Percentiles rank a stretch among this genome's conserved stretches.
Evolutionary conservation across 1,140 invertebrate species (phyloP).

Genomic region (Lasaia peninsularis): DNA sequence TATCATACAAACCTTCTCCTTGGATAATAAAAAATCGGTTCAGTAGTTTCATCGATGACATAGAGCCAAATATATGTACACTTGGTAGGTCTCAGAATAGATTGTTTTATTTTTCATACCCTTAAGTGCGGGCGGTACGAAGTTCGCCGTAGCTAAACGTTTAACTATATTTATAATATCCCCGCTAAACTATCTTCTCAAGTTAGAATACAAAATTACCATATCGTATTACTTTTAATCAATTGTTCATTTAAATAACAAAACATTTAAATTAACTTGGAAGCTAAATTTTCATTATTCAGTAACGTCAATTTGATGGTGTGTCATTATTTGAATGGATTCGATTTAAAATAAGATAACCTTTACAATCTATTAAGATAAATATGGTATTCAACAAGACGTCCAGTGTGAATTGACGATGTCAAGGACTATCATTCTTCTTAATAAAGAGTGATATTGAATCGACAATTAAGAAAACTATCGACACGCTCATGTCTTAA

Average conservation of each 20-base stretch:
- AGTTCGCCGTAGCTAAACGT: too few species aligned
- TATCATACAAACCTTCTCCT: too few species aligned
- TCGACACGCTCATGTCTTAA: too few species aligned
- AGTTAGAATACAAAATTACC: not conserved
- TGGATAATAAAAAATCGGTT: too few species aligned
- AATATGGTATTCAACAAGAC: not conserved
- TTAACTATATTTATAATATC: too few species aligned
- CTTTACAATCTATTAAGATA: not conserved
- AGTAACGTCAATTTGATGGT: slow-evolving; percentile 1
- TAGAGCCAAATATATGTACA: too few species aligned
- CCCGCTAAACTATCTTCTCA: too few species aligned
- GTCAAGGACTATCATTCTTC: not conserved
- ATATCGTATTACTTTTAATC: slow-evolving; percentile 6
- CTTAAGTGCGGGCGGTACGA: too few species aligned
- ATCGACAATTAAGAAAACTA: not conserved
- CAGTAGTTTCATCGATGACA: too few species aligned
- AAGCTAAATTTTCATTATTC: not conserved
- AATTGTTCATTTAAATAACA: slow-evolving; percentile 7
- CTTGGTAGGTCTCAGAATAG: too few species aligned
- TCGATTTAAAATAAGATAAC: slow-evolving; percentile 8
- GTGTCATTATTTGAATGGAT: not conserved
- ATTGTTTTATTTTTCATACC: too few species aligned
- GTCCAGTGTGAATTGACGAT: not conserved
- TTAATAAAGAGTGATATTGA: not conserved
- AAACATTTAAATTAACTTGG: slow-evolving; percentile 2